These are phyloP conservation scores for Ferdinandea cuprea DNA, from an alignment of 2,888 invertebrate species.

Conservation along the genomic window DNA sequence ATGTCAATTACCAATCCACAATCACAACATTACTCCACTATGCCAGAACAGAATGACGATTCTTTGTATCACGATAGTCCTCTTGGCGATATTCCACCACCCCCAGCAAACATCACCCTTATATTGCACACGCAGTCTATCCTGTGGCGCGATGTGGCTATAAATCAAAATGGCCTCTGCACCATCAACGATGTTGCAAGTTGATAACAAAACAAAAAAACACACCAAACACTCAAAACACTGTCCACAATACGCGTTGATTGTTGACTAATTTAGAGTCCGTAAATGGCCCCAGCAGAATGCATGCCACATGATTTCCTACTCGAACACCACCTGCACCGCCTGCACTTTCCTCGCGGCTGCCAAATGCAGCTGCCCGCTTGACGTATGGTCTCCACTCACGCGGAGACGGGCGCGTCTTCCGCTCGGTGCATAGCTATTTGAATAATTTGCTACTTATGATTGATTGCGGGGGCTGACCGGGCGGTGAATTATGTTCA, in stretches of 20 bases:
- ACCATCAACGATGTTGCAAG: constrained; percentile 63
- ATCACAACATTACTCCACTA: constrained; percentile 11
- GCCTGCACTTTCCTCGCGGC: not conserved
- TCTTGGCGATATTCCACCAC: constrained; percentile 11
- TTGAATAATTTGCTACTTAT: constrained; percentile 69
- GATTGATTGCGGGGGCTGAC: constrained; percentile 52
- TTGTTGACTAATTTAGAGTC: constrained; percentile 70
- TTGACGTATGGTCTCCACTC: constrained; percentile 52
- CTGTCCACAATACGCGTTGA: constrained; percentile 69
- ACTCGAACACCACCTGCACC: constrained; percentile 27
- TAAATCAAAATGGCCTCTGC: constrained; percentile 73
- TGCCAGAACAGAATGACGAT: constrained; percentile 11
- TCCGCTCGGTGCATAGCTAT: constrained; percentile 62
- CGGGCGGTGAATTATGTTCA: constrained; percentile 54
- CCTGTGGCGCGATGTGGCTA: constrained; percentile 49
- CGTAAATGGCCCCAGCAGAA: constrained; percentile 64
- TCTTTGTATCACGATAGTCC: constrained; percentile 37
- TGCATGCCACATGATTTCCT: constrained; percentile 69
- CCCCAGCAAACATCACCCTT: constrained; percentile 13
- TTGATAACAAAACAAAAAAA: constrained; percentile 63
- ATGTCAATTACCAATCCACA: constrained; percentile 53
- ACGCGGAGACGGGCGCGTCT: constrained; percentile 68
- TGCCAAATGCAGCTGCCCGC: constrained; percentile 38
- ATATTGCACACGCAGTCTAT: constrained; percentile 26
- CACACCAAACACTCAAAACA: constrained; percentile 61